Base-by-base conservation (phyloP, 2,888 invertebrate genomes). In the Dascillus cervinus region DNA sequence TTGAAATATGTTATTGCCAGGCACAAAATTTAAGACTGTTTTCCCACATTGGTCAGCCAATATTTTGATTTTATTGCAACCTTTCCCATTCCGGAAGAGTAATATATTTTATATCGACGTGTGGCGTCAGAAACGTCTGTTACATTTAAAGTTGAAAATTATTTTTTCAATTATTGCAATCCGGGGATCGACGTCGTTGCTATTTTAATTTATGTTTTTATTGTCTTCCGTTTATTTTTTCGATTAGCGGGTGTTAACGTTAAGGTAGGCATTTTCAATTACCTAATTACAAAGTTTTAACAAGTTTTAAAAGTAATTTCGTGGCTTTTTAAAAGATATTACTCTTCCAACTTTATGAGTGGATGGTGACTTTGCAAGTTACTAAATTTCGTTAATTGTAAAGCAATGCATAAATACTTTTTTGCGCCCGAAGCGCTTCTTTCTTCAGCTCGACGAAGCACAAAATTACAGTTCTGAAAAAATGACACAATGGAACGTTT, bases 211-310 rank as follows among this genome's bases (percentile, higher is more conserved):
- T 4, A 17, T 4, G 17, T 8, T 17, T 17, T 4, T 17, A 6
- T 17, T 17, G 8, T 17, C 8, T 17, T 6, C 5, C 4, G 17
- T 4, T 8, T 34, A 34, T 34, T 27, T 35, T 39, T 39, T 39
- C 39, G 34, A 32, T 39, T 38, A 32, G 36, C 39, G 30, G 41
- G 41, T 38, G 46, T 41, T 41, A 45, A 42, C n/a, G n/a, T n/a
- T n/a, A n/a, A n/a, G n/a, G n/a, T 50, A 50, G 55, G 48, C 58
- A 52, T 52, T 60, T 59, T 59, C 60, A 61, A 59, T 61, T 60
- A 61, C 56, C 55, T 60, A 58, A 61, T 61, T 60, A 61, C 53
- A 49, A 60, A 61, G 58, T 61, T 61, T 59, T 59, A 61, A 58
- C 58, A 60, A 60, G 58, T 61, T 60, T 58, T 56, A 52, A 58